Base-by-base conservation (phyloP, 2,113 vertebrate genomes). In the Actenoides hombroni region DNA sequence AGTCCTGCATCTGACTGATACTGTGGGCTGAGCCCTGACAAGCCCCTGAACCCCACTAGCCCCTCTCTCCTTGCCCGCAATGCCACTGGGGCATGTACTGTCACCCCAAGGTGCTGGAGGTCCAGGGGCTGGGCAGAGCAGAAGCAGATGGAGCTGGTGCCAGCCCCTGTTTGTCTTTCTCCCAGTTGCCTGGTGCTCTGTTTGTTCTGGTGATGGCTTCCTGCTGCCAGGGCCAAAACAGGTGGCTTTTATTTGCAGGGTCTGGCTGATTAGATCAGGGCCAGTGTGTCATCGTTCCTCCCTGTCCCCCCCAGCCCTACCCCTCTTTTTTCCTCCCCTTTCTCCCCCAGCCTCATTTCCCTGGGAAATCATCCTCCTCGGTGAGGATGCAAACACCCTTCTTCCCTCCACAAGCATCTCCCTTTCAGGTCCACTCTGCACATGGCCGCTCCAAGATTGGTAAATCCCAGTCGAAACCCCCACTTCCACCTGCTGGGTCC, bases 231-330 rank as follows among this genome's bases (percentile, higher is more conserved):
- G 96, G 91, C 96, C 83, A 53, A 97, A 97, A 97, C 98, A 98
- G 98, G 98, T 98, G 98, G 98, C 97, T 98, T 94, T 97, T 98
- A 97, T 98, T 98, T 98, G 97, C 97, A 97, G 92, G 96, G 94
- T 93, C 96, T 93, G 90, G 86, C 88, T 96, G 95, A 97, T 97
- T 95, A 97, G 67, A 94, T 96, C 93, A 80, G 91, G 59, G 77
- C 48, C n/a, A 60, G 24, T 10, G 2, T 42, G 28, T 71, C 9
- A 12, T n/a, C 64, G 1, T n/a, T 64, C 56, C 60, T 56, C 59
- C 51, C 24, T 29, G 51, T 44, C 56, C 60, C 49, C 46, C 24
- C 57, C 12, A 86, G 59, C 29, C 61, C 53, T 59, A 67, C 25
- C 2, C 2, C 19, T 88, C 31, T 4, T n/a, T 86, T 82, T 94